Conservation (phyloP, 2,888 invertebrate species). For the Ypsolopha sequella region DNA sequence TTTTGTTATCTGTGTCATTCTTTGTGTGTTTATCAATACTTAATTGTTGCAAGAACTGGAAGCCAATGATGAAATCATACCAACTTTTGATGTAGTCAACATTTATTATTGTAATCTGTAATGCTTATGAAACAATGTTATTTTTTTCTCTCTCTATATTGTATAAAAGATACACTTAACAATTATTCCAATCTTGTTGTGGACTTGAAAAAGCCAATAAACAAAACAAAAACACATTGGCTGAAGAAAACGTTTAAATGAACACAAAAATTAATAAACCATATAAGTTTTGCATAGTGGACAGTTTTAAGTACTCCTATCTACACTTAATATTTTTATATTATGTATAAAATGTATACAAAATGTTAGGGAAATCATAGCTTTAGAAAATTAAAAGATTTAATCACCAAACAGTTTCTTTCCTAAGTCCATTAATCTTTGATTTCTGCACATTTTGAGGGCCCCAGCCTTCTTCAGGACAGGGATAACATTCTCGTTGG, state of each 20-base stretch:
- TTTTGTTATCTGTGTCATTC: too few species aligned
- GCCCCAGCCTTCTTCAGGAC: conserved; percentile 88
- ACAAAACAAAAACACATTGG: too few species aligned
- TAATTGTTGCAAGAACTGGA: background rate
- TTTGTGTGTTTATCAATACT: too few species aligned
- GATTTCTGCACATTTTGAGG: conserved; percentile 85
- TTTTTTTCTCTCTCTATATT: background rate
- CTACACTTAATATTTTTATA: background rate
- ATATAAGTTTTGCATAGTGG: background rate
- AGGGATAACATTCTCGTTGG: conserved; percentile 79
- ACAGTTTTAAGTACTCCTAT: background rate
- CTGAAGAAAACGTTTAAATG: background rate
- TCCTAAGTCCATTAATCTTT: conserved; percentile 90
- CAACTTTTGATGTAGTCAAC: background rate
- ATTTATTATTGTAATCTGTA: background rate
- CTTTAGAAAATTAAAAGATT: conserved; percentile 10
- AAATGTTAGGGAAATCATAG: too few species aligned
- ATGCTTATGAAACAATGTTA: too few species aligned
- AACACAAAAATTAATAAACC: background rate
- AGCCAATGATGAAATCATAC: background rate
- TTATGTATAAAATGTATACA: background rate
- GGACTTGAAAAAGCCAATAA: too few species aligned
- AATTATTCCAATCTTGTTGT: too few species aligned
- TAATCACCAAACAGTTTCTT: conserved; percentile 91
- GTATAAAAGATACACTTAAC: too few species aligned